These are phyloP conservation scores for Dicycla oo DNA, from an alignment of 2,888 invertebrate genomes.

Conservation along the genomic window DNA sequence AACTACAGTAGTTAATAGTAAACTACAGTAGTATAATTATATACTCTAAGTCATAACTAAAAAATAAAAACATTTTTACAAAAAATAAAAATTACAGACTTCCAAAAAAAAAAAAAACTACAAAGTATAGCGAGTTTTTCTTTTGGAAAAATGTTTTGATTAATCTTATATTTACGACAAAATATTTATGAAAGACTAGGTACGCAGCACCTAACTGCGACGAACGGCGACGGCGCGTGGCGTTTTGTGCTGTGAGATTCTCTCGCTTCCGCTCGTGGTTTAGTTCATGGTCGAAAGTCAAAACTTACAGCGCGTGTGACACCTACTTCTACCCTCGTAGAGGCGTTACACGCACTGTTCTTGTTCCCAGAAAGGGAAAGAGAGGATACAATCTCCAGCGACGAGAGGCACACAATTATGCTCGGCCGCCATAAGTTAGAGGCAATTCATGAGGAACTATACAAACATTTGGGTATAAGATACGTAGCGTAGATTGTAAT, in stretches of 20 bases:
- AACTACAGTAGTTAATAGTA: too few species aligned
- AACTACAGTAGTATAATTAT: too few species aligned
- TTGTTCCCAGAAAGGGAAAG: background rate
- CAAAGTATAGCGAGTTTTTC: too few species aligned
- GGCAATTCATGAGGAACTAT: background rate
- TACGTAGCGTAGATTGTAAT: background rate
- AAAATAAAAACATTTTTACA: too few species aligned
- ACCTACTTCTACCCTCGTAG: background rate
- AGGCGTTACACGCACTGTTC: background rate
- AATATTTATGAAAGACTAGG: background rate
- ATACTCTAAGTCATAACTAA: too few species aligned
- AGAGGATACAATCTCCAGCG: background rate
- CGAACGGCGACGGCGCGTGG: background rate
- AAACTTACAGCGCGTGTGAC: too few species aligned
- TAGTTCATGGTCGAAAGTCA: background rate
- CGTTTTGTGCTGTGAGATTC: background rate
- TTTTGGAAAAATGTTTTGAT: too few species aligned
- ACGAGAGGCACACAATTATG: too few species aligned
- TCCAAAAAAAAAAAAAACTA: too few species aligned
- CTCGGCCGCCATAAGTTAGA: background rate
- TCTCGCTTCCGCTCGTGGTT: background rate
- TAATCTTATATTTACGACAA: background rate
- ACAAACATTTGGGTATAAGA: background rate
- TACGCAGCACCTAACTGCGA: background rate
- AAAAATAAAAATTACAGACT: too few species aligned